Evolutionary conservation across 2,113 vertebrate species (phyloP).

Genomic region (Pachycephala philippinensis): DNA sequence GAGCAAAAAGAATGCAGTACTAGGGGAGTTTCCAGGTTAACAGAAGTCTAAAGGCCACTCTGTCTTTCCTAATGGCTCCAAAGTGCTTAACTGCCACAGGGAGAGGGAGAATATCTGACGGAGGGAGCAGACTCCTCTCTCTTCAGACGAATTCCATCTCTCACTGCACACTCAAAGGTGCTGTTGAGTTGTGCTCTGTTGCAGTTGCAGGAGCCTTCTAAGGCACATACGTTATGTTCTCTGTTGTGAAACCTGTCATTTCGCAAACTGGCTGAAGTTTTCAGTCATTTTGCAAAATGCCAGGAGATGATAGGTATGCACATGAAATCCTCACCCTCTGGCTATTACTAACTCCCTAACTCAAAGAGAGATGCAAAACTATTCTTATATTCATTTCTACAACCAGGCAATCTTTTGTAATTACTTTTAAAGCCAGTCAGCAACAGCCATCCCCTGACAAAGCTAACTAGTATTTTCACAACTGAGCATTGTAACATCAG

Average conservation of each 20-base stretch:
- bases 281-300: slow-evolving; percentile 31
- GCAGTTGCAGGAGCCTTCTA: not conserved
- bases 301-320: not conserved
- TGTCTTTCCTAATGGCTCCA: not conserved
- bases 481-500: not conserved
- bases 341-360: not conserved
- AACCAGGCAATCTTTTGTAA: not conserved
- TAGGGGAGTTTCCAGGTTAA: not conserved
- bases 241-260: slow-evolving; percentile 13
- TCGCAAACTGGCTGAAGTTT: slow-evolving; percentile 1
- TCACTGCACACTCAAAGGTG: not conserved
- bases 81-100: not conserved
- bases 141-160: not conserved
- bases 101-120: not conserved
- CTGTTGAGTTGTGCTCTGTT: not conserved
- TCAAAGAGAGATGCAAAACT: not conserved
- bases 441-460: not conserved
- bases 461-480: not conserved
- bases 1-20: not conserved
- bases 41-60: not conserved
- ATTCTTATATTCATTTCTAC: not conserved
- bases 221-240: not conserved
- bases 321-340: slow-evolving; percentile 26
- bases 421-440: not conserved
- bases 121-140: not conserved